Evolutionary conservation across 1,140 invertebrate genomes (phyloP).

Genomic region (Ephestia elutella): DNA sequence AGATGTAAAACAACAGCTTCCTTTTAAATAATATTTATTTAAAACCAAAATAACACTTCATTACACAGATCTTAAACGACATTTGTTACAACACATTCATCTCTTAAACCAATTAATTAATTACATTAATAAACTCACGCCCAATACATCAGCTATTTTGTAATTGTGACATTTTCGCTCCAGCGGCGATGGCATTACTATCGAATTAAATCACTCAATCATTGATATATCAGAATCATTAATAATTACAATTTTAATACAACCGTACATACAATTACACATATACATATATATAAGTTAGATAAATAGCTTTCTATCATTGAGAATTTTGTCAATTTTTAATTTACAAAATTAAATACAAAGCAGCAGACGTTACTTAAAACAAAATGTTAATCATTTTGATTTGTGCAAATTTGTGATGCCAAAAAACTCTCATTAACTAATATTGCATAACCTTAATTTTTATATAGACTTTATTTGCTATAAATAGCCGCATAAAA

Average conservation of each 20-base stretch:
- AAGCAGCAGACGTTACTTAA: too few species aligned
- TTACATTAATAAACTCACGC: constrained; percentile 3
- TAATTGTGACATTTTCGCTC: background rate
- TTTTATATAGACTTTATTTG: too few species aligned
- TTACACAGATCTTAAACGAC: constrained; percentile 30
- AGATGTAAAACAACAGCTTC: background rate
- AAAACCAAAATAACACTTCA: constrained; percentile 33
- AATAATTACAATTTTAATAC: background rate
- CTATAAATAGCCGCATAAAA: too few species aligned
- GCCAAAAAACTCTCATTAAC: too few species aligned
- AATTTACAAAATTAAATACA: too few species aligned
- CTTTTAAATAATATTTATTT: constrained; percentile 33
- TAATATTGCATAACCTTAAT: too few species aligned
- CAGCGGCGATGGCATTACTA: background rate
- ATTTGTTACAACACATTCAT: constrained; percentile 34
- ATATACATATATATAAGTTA: background rate
- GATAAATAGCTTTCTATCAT: background rate
- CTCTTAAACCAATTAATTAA: constrained; percentile 18
- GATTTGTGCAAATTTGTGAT: too few species aligned
- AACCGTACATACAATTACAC: background rate
- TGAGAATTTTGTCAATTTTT: too few species aligned
- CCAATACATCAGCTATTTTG: background rate
- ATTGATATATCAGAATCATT: background rate
- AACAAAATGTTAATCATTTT: too few species aligned
- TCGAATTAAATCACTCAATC: background rate